Evolutionary conservation across 2,113 vertebrate species (phyloP).

Genomic region (Oryzias woworae): DNA sequence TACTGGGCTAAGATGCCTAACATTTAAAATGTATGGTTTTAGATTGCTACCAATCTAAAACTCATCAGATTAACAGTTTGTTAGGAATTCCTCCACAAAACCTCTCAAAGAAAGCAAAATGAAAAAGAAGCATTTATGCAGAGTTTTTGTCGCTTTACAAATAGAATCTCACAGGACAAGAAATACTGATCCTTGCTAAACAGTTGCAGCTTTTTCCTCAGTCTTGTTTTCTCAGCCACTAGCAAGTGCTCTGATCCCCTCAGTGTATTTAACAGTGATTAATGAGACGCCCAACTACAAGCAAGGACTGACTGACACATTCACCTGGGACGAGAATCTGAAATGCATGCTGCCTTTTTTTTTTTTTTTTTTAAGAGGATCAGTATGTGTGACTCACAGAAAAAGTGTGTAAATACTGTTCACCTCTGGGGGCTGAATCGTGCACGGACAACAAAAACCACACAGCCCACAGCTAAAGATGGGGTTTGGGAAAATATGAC

Average conservation of each 20-base stretch:
- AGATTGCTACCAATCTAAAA: too few species aligned
- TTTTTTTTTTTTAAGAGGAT: conserved; percentile 15
- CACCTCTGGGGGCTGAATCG: conserved; percentile 60
- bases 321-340: conserved; percentile 36
- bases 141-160: conserved; percentile 32
- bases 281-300: conserved; percentile 44
- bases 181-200: conserved; percentile 41
- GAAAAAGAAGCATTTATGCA: neutral
- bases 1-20: too few species aligned
- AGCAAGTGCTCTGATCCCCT: conserved; percentile 41
- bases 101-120: neutral
- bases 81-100: conserved; percentile 6
- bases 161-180: conserved; percentile 28
- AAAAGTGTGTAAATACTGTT: conserved; percentile 54
- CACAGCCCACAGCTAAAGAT: conserved; percentile 41
- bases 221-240: conserved; percentile 40
- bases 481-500: conserved; percentile 69
- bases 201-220: conserved; percentile 20
- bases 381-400: conserved; percentile 43
- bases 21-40: too few species aligned
- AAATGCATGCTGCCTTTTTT: conserved; percentile 11
- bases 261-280: conserved; percentile 43
- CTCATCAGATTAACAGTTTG: too few species aligned
- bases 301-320: conserved; percentile 45
- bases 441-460: conserved; percentile 57